Conservation (phyloP, 2,113 vertebrate genomes). For the Trogon surrucura region DNA sequence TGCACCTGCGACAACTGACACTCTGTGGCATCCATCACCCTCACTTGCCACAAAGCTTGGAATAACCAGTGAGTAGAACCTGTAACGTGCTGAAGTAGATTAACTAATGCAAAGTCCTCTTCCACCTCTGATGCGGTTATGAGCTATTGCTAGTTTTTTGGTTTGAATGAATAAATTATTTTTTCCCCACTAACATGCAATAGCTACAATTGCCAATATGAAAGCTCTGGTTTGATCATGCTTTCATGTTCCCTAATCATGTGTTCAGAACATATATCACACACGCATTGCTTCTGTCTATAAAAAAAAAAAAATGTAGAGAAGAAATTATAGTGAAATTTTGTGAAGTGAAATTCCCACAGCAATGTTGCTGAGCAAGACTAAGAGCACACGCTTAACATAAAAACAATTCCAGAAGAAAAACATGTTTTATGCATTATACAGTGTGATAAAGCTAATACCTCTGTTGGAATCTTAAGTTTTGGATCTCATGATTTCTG, state of each 20-base stretch:
- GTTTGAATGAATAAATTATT: neutral
- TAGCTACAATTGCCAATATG: neutral
- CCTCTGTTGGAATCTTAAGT: neutral
- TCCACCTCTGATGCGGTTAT: neutral
- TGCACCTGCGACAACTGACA: neutral
- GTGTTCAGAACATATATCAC: neutral
- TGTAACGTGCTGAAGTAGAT: neutral
- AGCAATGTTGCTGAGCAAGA: neutral
- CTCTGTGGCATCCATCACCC: neutral
- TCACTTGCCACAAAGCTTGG: neutral
- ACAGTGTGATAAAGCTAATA: neutral
- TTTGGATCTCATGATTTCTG: constrained; percentile 7
- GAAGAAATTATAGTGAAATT: neutral
- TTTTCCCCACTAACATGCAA: neutral
- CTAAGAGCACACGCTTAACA: neutral
- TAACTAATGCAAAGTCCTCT: neutral
- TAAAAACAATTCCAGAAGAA: neutral
- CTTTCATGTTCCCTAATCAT: neutral
- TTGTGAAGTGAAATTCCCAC: neutral
- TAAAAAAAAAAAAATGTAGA: neutral
- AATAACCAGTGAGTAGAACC: neutral
- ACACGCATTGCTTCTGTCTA: neutral
- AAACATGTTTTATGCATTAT: neutral
- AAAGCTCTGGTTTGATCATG: neutral
- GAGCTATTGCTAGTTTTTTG: neutral